phyloP scores from a whole-genome alignment of 2,888 invertebrate species.

The Fragum sueziense region DNA sequence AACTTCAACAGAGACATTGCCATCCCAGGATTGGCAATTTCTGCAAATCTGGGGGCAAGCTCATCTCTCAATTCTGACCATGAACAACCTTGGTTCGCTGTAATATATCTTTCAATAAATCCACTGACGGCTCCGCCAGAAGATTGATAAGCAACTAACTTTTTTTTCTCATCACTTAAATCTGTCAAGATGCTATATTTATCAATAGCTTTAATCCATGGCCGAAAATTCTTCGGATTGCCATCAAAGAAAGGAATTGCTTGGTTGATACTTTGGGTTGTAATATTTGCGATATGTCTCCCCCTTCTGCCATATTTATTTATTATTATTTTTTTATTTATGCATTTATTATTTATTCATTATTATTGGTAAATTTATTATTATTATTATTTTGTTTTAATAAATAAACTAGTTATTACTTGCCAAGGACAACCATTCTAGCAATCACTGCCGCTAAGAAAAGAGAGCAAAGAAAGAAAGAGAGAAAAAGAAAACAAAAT shows the following conservation, averaged over 20 bases:
- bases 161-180: background rate
- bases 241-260: background rate
- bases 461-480: no score
- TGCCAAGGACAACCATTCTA: no score
- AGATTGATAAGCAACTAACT: conserved; percentile 6
- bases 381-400: no score
- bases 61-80: background rate
- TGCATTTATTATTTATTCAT: no score
- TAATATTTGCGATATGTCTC: background rate
- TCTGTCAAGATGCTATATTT: background rate
- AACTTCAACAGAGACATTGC: conserved; percentile 14
- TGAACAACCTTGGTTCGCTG: background rate
- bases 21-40: conserved; percentile 6
- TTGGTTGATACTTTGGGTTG: background rate
- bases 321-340: no score
- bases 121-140: conserved; percentile 11
- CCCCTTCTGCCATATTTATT: no score
- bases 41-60: conserved; percentile 4
- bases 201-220: conserved; percentile 11
- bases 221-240: background rate
- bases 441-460: no score
- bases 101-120: conserved; percentile 17
- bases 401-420: no score
- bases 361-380: no score
- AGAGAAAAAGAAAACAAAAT: no score